Conservation (phyloP, 2,797 vertebrate species). For the Tolypeutes matacus region DNA sequence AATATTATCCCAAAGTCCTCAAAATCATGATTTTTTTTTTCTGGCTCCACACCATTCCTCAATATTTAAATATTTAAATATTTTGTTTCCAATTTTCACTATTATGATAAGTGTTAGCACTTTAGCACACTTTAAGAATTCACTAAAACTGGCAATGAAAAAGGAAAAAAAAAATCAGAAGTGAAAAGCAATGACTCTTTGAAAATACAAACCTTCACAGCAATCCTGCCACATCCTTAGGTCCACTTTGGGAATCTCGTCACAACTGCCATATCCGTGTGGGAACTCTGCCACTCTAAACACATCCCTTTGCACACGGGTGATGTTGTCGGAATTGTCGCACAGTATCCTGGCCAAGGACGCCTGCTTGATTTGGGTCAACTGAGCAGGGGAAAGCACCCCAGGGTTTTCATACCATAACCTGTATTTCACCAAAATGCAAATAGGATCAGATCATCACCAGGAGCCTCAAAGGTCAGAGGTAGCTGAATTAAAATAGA, state of each 20-base stretch:
- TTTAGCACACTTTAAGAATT: too few relatives aligned
- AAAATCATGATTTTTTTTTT: not conserved
- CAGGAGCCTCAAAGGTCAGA: accelerated
- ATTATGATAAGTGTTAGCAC: too few relatives aligned
- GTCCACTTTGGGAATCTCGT: constrained; percentile 94
- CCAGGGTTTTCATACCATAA: constrained; percentile 98
- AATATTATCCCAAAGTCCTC: not conserved
- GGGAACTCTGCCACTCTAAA: constrained; percentile 95
- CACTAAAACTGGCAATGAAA: not conserved
- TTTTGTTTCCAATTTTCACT: not conserved
- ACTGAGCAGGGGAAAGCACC: constrained; percentile 95
- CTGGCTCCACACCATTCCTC: not conserved
- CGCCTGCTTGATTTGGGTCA: constrained; percentile 96
- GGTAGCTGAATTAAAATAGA: not conserved
- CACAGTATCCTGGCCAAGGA: constrained; percentile 96
- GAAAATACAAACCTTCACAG: constrained; percentile 93
- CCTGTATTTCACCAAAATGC: constrained; percentile 86
- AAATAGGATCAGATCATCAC: not conserved
- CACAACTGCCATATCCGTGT: constrained; percentile 94
- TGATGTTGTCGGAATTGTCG: constrained; percentile 98
- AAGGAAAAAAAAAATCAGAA: not conserved
- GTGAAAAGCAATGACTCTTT: not conserved
- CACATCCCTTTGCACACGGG: constrained; percentile 94
- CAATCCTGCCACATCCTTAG: constrained; percentile 99
- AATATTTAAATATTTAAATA: not conserved